A percentile compares a stretch with the other conserved stretches of the same genome.
phyloP scores from a whole-genome alignment of 2,113 vertebrate species.

The Sorex araneus region DNA sequence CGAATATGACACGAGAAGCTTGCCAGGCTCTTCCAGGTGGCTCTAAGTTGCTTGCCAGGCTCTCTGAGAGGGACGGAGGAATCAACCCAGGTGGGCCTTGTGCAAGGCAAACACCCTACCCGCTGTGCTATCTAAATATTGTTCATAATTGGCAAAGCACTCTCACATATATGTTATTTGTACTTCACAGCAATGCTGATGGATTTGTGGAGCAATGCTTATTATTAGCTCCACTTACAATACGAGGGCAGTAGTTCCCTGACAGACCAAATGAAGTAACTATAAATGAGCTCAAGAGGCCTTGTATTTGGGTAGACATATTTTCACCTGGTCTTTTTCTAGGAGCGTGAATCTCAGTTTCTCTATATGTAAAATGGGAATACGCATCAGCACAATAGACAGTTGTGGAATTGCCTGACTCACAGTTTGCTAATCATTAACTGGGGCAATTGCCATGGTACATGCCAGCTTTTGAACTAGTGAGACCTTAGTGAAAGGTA shows the following conservation, averaged over 20 bases:
- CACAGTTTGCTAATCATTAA: not conserved
- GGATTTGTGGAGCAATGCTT: not conserved
- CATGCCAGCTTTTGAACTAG: not conserved
- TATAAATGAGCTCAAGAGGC: not conserved
- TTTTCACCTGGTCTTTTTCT: not conserved
- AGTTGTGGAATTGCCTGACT: not conserved
- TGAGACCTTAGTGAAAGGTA: too few relatives aligned
- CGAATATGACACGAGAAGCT: too few relatives aligned
- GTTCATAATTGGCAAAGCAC: not conserved
- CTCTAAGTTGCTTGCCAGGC: too few relatives aligned
- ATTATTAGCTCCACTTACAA: not conserved
- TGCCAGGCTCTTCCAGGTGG: too few relatives aligned
- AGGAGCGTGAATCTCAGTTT: not conserved
- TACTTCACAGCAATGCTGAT: not conserved
- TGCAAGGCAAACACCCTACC: too few relatives aligned
- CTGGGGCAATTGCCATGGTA: not conserved
- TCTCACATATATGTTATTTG: not conserved
- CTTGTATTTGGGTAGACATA: slow-evolving; percentile 38
- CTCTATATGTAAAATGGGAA: not conserved
- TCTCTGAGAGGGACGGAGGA: too few relatives aligned
- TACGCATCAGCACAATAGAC: not conserved
- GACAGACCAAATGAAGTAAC: not conserved
- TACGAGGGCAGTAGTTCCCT: not conserved
- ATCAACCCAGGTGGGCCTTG: too few relatives aligned
- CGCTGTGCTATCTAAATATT: too few relatives aligned